Base-by-base conservation (phyloP, 2,888 invertebrate species). In the Xanthia togata region DNA sequence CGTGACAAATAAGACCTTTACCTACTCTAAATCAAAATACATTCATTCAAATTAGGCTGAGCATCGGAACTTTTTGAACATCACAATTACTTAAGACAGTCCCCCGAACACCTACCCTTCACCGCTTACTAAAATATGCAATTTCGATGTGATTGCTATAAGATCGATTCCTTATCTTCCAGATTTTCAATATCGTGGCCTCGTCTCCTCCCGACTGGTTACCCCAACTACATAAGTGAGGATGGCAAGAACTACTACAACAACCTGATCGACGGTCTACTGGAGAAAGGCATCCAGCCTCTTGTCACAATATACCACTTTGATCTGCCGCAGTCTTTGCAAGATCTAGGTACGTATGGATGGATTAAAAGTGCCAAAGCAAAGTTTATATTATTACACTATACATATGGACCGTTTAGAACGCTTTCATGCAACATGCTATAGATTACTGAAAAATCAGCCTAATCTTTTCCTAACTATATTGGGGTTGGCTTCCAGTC, bases 101-200 rank as follows among this genome's bases (percentile, higher is more conserved):
- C 12, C n/a, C 5, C 17, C 41, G 41, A 63, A 64, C 11, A 4
- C 17, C 41, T n/a, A 4, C 14, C 4, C 4, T 63, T n/a, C 63
- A n/a, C 9, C 9, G n/a, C n/a, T 38, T 41, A 63, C n/a, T 17
- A 2, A 14, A 62, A 38, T 1, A n/a, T 38, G 1, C 26, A 6
- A 26, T 26, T 31, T 31, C 12, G 38, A 17, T 53, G n/a, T 44
- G 2, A 44, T 57, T 47, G 14, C 1, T 35, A 26, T 8, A 63
- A 47, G 12, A 31, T 8, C 0, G 2, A 41, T 17, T 59, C 9
- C 31, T 60, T 14, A 20, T 41, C 3, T 64, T 84, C 2, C 82
- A 93, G 97, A 67, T 97, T 97, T 86, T 97, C 97, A 1, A 91
- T 97, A 71, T 96, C 97, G 0, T 98, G 98, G 98, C 83, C 97